Conservation (phyloP, 2,113 vertebrate species). For the Gavialis gangeticus region DNA sequence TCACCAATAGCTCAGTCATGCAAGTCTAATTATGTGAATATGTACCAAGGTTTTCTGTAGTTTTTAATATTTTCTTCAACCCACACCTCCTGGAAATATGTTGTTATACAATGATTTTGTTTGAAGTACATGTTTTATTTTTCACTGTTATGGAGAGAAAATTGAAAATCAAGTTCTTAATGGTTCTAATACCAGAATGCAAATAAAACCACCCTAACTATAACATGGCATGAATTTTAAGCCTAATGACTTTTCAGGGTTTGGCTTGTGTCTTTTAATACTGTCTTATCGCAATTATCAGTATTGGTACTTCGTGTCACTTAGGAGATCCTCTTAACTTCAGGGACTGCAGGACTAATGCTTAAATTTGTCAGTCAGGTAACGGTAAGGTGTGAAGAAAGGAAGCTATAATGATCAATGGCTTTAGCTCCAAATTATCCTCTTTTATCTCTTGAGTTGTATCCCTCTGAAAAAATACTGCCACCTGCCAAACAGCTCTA, state of each 20-base stretch:
- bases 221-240: neutral
- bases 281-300: no score
- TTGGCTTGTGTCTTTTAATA: no score
- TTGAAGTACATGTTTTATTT: neutral
- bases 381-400: neutral
- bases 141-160: neutral
- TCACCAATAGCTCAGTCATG: neutral
- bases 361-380: neutral
- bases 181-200: neutral
- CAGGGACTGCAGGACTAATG: neutral
- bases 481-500: neutral
- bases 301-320: no score
- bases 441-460: accelerated
- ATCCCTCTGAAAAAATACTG: neutral
- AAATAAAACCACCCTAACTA: accelerated
- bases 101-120: neutral
- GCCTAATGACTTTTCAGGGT: no score
- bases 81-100: neutral
- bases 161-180: neutral
- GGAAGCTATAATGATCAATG: neutral
- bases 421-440: neutral
- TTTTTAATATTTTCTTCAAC: neutral
- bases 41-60: neutral
- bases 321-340: neutral
- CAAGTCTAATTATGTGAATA: neutral